Evolutionary conservation across 23 tunicate genomes (phyloP).

Genomic region (Styela plicata): DNA sequence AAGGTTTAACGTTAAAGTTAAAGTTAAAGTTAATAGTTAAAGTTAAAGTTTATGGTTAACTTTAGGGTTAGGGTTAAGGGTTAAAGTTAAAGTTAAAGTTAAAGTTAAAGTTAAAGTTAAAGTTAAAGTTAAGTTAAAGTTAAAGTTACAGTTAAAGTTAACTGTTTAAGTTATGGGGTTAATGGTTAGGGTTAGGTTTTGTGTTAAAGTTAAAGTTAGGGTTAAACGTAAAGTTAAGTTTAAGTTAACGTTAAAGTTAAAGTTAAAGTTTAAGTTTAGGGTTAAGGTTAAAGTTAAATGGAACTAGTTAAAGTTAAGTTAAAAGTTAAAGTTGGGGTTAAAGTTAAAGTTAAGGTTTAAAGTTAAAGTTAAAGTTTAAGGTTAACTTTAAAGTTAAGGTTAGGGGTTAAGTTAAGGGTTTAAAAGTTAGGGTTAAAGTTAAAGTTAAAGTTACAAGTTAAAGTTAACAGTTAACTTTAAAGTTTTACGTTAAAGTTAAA

Average conservation of each 20-base stretch:
- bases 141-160: no score
- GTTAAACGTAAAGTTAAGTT: constrained; percentile 82
- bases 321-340: no score
- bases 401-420: no score
- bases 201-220: constrained; percentile 51
- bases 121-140: constrained; percentile 74
- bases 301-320: constrained; percentile 49
- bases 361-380: no score
- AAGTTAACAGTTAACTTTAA: constrained; percentile 48
- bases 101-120: constrained; percentile 69
- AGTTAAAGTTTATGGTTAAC: constrained; percentile 59
- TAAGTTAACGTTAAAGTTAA: no score
- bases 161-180: constrained; percentile 73
- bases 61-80: no score
- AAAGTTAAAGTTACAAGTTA: no score
- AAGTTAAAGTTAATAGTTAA: constrained; percentile 68
- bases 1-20: no score
- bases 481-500: constrained; percentile 78
- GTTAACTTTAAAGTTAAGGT: no score
- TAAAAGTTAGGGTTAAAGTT: no score
- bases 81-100: no score
- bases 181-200: constrained; percentile 49
- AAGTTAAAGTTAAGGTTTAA: no score
- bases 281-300: constrained; percentile 61
- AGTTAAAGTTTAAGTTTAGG: constrained; percentile 62